A percentile compares a stretch with the other conserved stretches of the same genome.
phyloP scores from a whole-genome alignment of 2,888 invertebrate species.

The Tenthredo notha region DNA sequence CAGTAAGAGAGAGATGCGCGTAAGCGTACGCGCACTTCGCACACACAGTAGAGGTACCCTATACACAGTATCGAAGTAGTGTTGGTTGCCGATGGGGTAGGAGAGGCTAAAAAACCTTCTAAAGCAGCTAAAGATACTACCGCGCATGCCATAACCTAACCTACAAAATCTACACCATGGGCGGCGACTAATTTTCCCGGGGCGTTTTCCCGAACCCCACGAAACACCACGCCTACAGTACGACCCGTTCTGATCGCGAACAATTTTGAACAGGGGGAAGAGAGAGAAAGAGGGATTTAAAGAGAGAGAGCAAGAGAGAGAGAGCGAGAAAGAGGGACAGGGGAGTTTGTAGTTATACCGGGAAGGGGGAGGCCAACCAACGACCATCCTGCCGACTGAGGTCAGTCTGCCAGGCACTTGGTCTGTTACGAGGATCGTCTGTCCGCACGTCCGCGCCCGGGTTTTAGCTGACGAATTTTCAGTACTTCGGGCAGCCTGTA shows the following conservation, averaged over 20 bases:
- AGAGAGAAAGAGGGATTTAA: neutral
- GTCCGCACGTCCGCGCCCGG: conserved; percentile 48
- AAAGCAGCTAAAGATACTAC: neutral
- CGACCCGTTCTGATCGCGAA: conserved; percentile 70
- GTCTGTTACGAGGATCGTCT: conserved; percentile 66
- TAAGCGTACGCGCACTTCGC: too few species aligned
- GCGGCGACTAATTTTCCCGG: conserved; percentile 46
- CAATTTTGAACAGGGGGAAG: conserved; percentile 55
- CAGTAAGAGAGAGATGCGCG: neutral
- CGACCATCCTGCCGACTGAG: conserved; percentile 75
- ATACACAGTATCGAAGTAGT: neutral
- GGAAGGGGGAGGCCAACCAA: conserved; percentile 71
- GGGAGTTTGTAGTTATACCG: conserved; percentile 41
- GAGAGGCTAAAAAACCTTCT: neutral
- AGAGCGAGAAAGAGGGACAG: neutral
- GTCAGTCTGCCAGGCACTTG: conserved; percentile 78
- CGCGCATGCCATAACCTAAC: neutral
- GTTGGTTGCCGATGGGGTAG: neutral
- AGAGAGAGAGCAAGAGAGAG: neutral
- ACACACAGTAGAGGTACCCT: neutral
- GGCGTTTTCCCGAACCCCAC: conserved; percentile 5
- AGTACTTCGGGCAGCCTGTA: neutral
- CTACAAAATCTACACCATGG: conserved; percentile 53
- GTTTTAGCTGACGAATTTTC: conserved; percentile 59
- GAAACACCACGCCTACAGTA: conserved; percentile 64